Evolutionary conservation across 2,113 vertebrate species (phyloP).

Genomic region (zebrafish (Danio rerio)): DNA sequence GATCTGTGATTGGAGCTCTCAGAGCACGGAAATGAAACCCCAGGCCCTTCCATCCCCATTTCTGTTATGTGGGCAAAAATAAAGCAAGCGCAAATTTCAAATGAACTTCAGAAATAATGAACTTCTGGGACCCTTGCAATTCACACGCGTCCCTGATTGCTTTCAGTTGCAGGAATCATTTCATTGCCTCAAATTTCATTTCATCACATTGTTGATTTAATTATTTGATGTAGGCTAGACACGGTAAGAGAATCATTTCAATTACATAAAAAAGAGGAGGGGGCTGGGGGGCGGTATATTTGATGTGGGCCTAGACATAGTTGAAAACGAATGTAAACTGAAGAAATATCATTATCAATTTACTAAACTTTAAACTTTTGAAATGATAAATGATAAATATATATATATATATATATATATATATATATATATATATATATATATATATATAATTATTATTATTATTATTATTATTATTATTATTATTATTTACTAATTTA

Average conservation of each 20-base stretch:
- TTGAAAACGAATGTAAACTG: neutral
- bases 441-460: no score
- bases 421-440: neutral
- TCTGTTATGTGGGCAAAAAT: constrained; percentile 40
- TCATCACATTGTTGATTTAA: constrained; percentile 49
- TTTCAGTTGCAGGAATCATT: constrained; percentile 39
- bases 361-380: neutral
- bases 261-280: neutral
- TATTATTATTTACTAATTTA: no score
- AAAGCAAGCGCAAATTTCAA: constrained; percentile 41
- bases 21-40: constrained; percentile 39
- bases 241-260: neutral
- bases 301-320: neutral
- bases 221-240: constrained; percentile 52
- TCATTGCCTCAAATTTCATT: constrained; percentile 40
- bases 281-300: neutral
- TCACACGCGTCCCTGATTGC: constrained; percentile 21
- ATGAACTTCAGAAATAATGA: constrained; percentile 48
- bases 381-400: neutral
- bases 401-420: no score
- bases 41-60: constrained; percentile 41
- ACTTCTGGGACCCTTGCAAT: constrained; percentile 44
- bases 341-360: neutral
- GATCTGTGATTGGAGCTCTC: constrained; percentile 42
- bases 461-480: no score